Evolutionary conservation across 2,888 invertebrate genomes (phyloP), one percentile per base, ranked within the genome.

Genomic region (Agonum fuliginosum): DNA sequence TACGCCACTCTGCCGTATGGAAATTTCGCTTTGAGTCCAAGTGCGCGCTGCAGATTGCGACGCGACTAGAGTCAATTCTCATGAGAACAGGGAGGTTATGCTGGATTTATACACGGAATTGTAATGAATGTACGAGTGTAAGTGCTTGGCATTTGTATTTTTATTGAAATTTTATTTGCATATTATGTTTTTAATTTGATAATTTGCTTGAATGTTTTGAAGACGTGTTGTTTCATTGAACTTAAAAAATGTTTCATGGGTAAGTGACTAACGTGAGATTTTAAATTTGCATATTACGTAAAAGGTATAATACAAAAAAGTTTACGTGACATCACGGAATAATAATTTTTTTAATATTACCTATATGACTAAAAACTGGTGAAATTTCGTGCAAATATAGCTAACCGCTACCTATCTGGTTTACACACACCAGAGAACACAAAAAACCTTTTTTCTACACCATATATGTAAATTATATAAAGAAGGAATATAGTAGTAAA

Each of bases 1-100:
- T 10, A 30, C 27, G n/a, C 8, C 30, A 22, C 22, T 1, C 51
- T 12, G 54, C 58, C 30, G 58, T 62, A 62, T 62, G 58, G 58
- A 62, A 62, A 62, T 62, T 12, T 30, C 12, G 58, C 14, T 62
- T 54, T 24, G 14, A 6, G 27, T 12, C 58, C n/a, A n/a, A n/a
- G n/a, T n/a, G n/a, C n/a, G n/a, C n/a, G 58, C 10, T 62, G 27
- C 30, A 30, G 58, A 62, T 62, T 62, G 58, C 58, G 30, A 62
- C 12, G 14, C 30, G 24, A 62, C 12, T 8, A 17, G 24, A 62
- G 30, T 62, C 58, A 17, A 30, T 62, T 62, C 58, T 62, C 58
- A 62, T 27, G 58, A 30, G 58, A 62, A 62, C 27, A n/a, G n/a
- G 30, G 30, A 14, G 58, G 19, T 62, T 62, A 27, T 62, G 58